A percentile compares a stretch with the other conserved stretches of the same genome.
Evolutionary conservation across 64 coral and sea anemone genomes (phyloP).

Genomic region (Hydrozoanthus tunicans): DNA sequence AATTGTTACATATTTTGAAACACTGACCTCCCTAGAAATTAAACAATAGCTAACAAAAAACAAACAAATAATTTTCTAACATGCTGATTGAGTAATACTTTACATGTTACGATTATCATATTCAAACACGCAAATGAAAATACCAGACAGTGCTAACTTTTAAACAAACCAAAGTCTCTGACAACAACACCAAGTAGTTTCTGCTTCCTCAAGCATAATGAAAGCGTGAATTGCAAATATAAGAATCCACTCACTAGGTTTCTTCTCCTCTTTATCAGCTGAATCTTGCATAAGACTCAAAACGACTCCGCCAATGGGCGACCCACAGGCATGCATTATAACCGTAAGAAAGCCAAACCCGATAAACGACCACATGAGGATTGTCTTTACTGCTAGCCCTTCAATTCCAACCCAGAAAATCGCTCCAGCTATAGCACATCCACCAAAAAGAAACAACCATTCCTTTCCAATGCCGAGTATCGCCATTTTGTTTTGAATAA

Average conservation of each 20-base stretch:
- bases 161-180: not conserved
- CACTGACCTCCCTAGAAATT: too few species aligned
- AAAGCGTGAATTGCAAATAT: not conserved
- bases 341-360: conserved; percentile 92
- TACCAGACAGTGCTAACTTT: not conserved
- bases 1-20: too few species aligned
- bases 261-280: not conserved
- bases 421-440: conserved; percentile 49
- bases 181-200: not conserved
- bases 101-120: too few species aligned
- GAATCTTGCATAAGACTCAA: conserved; percentile 45
- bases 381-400: conserved; percentile 72
- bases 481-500: conserved; percentile 64
- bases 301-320: conserved; percentile 60
- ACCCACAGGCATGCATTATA: conserved; percentile 77
- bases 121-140: too few species aligned
- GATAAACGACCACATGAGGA: conserved; percentile 84
- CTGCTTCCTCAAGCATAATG: not conserved
- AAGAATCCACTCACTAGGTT: not conserved
- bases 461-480: conserved; percentile 60
- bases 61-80: not conserved
- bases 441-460: conserved; percentile 69
- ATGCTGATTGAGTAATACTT: not conserved
- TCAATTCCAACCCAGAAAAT: conserved; percentile 80
- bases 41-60: too few species aligned